Evolutionary conservation across 2,113 vertebrate genomes (phyloP), one percentile per base, ranked within the genome.

Genomic region (Loxodonta africana): DNA sequence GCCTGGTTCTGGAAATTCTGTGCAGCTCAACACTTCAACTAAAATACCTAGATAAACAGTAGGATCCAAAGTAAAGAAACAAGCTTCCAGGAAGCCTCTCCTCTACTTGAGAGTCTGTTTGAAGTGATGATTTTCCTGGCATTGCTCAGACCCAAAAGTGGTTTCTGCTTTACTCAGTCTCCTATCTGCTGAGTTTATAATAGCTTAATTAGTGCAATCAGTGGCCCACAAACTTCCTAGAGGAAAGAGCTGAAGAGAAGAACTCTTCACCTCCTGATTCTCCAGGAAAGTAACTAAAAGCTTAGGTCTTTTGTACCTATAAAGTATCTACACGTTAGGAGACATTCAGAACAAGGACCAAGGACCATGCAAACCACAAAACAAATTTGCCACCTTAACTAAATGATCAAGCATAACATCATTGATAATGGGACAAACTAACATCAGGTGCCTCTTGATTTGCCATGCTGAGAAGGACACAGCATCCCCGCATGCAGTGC

Each of bases 121-220:
- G n/a, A 33, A 88, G 63, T 76, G 41, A 83, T 78, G 41, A 82
- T 46, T 86, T 90, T 63, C 65, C 63, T 87, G 46, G 65, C 46
- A 80, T 33, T 15, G 8, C 37, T 21, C 33, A 91, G 26, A 41
- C 9, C 41, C 37, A 62, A 14, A 62, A 6, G 18, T 94, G 21
- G 86, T 92, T 92, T 83, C 53, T 26, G 5, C 80, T 86, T 77
- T 85, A 57, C 15, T 89, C 44, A 57, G 21, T 80, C n/a, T 85
- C 81, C 11, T 82, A 20, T 83, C 74, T 67, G 20, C 78, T 91
- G 84, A 83, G 28, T 95, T 84, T 83, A 17, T 86, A 67, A 83
- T 53, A 88, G 57, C 23, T 83, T 83, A 33, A 69, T 80, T 76
- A 71, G 15, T 92, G 20, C 53, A 83, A 83, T 90, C 84, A 62